These are phyloP conservation scores for Anarhynchus alexandrinus DNA, from an alignment of 2,113 vertebrate genomes.

Conservation along the genomic window DNA sequence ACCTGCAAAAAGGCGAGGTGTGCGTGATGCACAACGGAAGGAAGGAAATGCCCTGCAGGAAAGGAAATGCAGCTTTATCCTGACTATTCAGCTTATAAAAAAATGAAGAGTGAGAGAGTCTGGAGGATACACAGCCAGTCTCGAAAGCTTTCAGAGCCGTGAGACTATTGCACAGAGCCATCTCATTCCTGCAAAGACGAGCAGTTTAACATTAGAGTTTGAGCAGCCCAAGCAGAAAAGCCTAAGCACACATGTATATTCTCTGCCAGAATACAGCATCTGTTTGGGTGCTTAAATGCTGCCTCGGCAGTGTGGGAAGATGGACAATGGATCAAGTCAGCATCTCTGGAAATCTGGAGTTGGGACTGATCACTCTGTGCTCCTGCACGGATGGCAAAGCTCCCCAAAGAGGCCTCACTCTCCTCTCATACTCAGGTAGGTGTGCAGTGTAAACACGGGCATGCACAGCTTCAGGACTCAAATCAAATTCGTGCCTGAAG, in stretches of 20 bases:
- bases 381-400: not conserved
- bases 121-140: not conserved
- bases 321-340: not conserved
- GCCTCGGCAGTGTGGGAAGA: not conserved
- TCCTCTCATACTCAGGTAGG: not conserved
- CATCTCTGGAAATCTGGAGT: not conserved
- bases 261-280: not conserved
- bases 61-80: not conserved
- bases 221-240: not conserved
- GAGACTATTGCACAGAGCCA: not conserved
- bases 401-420: not conserved
- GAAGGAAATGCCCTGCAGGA: not conserved
- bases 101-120: not conserved
- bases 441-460: not conserved
- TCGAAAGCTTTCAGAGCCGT: not conserved
- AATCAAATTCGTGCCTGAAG: not conserved
- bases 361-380: not conserved
- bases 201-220: accelerated
- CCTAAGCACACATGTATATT: not conserved
- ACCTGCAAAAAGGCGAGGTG: accelerated
- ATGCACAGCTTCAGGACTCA: not conserved
- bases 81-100: not conserved
- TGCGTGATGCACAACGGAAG: not conserved
- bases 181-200: not conserved
- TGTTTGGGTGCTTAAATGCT: not conserved